These are phyloP conservation scores for Cassiopea xamachana DNA, from an alignment of 30 jellyfish, hydroid and myxozoan species.

Conservation along the genomic window DNA sequence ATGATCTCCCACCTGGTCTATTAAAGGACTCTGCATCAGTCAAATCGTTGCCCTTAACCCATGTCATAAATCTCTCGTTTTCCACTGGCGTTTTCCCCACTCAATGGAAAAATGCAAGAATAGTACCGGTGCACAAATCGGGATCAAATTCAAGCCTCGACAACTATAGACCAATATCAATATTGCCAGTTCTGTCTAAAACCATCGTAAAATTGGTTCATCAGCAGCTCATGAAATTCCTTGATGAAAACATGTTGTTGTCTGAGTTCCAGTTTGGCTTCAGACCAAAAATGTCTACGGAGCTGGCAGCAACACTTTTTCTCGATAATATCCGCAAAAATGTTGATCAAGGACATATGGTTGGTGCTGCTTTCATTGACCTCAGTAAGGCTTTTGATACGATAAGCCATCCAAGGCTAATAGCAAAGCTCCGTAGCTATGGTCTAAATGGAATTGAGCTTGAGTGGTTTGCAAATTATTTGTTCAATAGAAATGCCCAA, in stretches of 20 bases:
- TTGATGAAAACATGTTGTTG: conserved; percentile 58
- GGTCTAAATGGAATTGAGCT: conserved; percentile 58
- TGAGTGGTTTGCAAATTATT: conserved; percentile 25
- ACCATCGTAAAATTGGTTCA: conserved; percentile 47
- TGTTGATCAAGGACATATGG: conserved; percentile 55
- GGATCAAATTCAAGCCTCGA: conserved; percentile 52
- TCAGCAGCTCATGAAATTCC: conserved; percentile 56
- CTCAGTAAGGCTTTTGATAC: conserved; percentile 66
- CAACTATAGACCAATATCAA: conserved; percentile 53
- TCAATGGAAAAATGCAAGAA: conserved; percentile 64
- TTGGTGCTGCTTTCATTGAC: conserved; percentile 69
- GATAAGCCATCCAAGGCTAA: conserved; percentile 40
- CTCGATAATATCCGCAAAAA: conserved; percentile 56
- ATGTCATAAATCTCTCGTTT: conserved; percentile 58
- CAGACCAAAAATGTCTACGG: conserved; percentile 59
- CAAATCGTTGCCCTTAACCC: conserved; percentile 65
- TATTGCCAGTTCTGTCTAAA: conserved; percentile 44
- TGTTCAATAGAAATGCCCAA: conserved; percentile 16
- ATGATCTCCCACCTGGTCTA: conserved; percentile 55
- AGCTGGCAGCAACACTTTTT: conserved; percentile 70
- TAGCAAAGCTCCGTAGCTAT: conserved; percentile 58
- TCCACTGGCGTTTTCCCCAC: conserved; percentile 44
- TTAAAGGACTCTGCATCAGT: conserved; percentile 28
- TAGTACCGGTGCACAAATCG: conserved; percentile 58
- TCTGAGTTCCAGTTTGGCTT: conserved; percentile 66